phyloP scores from a whole-genome alignment of 92 coral and sea anemone species.

The Ricordea florida region DNA sequence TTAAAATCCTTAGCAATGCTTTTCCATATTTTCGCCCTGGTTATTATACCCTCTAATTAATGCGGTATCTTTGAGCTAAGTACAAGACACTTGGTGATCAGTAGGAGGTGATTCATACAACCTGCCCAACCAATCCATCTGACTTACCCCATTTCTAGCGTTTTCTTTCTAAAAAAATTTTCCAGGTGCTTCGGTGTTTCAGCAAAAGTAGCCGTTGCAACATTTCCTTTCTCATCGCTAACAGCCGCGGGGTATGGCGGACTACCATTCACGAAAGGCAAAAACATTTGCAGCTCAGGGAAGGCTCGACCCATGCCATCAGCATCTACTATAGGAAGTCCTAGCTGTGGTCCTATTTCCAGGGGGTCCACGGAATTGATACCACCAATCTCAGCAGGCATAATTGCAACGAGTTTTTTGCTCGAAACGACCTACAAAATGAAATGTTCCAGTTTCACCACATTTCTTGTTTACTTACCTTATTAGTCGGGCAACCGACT shows the following conservation, averaged over 20 bases:
- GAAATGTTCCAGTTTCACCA: too few relatives aligned
- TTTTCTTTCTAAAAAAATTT: conserved; percentile 63
- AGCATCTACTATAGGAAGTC: conserved; percentile 93
- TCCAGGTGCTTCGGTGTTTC: conserved; percentile 74
- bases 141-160: conserved; percentile 80
- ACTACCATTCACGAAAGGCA: conserved; percentile 80
- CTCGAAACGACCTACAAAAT: conserved; percentile 29
- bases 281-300: conserved; percentile 92
- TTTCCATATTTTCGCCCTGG: too few relatives aligned
- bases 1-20: too few relatives aligned
- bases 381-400: conserved; percentile 91
- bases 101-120: neutral
- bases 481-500: too few relatives aligned
- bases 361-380: conserved; percentile 86
- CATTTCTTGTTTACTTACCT: too few relatives aligned
- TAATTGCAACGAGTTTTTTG: conserved; percentile 58
- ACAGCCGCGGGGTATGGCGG: conserved; percentile 74
- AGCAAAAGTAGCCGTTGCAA: conserved; percentile 57
- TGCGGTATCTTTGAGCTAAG: too few relatives aligned
- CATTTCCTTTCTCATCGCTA: conserved; percentile 71
- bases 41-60: too few relatives aligned
- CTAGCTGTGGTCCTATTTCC: conserved; percentile 71
- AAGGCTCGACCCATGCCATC: conserved; percentile 99
- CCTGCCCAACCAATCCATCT: neutral
- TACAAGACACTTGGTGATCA: neutral